Percentiles rank a stretch among this genome's conserved stretches.
These are phyloP conservation scores for Hylaeus volcanicus DNA, from an alignment of 1,140 invertebrate species.

Conservation along the genomic window DNA sequence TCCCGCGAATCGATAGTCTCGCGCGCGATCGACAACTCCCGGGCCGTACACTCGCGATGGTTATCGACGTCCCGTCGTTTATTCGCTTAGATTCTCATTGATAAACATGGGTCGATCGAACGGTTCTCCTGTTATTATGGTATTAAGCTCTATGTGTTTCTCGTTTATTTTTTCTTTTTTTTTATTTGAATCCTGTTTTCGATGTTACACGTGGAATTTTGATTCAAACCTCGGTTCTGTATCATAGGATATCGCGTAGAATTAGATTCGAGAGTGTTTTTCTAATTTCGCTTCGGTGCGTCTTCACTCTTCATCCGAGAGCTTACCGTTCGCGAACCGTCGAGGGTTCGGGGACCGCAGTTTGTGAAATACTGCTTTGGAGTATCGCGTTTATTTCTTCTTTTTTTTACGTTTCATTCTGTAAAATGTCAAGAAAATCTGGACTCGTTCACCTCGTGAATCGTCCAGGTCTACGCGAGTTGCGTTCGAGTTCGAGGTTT, in stretches of 20 bases:
- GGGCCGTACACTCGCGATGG: background rate
- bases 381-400: too few relatives aligned
- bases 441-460: conserved; percentile 22
- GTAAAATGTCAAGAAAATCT: conserved; percentile 25
- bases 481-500: conserved; percentile 31
- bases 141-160: conserved; percentile 6
- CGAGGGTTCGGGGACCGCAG: too few relatives aligned
- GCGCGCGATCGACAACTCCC: background rate
- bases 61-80: conserved; percentile 40
- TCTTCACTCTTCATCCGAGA: too few relatives aligned
- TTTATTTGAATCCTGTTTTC: too few relatives aligned
- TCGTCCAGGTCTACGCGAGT: background rate
- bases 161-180: background rate
- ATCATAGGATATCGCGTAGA: too few relatives aligned
- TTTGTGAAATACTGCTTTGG: too few relatives aligned
- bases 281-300: too few relatives aligned
- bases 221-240: too few relatives aligned
- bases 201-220: too few relatives aligned
- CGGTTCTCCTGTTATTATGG: background rate
- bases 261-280: too few relatives aligned
- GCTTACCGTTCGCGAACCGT: too few relatives aligned
- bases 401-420: background rate
- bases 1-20: conserved; percentile 16
- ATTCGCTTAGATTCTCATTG: conserved; percentile 39
- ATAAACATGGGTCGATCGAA: conserved; percentile 29